phyloP scores from a whole-genome alignment of 2,888 invertebrate genomes.

The Tenthredo distinguenda region DNA sequence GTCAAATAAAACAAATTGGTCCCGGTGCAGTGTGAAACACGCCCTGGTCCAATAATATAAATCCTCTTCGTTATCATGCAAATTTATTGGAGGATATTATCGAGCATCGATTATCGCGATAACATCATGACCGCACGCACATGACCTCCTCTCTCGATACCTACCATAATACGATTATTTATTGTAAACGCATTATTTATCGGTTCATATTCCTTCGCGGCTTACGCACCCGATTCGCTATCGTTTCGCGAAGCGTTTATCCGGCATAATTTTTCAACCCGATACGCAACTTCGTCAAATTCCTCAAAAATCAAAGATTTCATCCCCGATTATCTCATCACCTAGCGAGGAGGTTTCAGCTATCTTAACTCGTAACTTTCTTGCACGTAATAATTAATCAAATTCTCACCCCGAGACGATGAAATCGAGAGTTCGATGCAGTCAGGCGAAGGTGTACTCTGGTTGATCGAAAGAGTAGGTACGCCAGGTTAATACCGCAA shows the following conservation, averaged over 20 bases:
- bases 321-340: background rate
- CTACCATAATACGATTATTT: constrained; percentile 69
- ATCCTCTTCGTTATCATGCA: constrained; percentile 73
- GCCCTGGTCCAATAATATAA: constrained; percentile 72
- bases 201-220: constrained; percentile 19
- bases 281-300: background rate
- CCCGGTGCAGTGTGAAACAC: constrained; percentile 69
- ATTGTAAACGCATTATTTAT: constrained; percentile 60
- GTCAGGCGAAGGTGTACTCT: background rate
- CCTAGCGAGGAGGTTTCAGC: background rate
- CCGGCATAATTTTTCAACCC: background rate
- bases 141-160: constrained; percentile 59
- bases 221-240: background rate
- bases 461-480: background rate
- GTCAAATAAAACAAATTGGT: constrained; percentile 67
- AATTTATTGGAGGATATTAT: constrained; percentile 77
- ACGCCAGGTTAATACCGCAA: constrained; percentile 44
- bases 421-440: constrained; percentile 10
- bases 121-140: constrained; percentile 71
- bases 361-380: constrained; percentile 1
- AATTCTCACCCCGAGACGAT: constrained; percentile 12
- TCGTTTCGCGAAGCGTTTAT: background rate
- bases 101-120: constrained; percentile 76
- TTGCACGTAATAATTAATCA: constrained; percentile 2
- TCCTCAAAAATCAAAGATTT: background rate